Evolutionary conservation across 2,888 invertebrate genomes (phyloP).

Genomic region (Tribolium freemani): DNA sequence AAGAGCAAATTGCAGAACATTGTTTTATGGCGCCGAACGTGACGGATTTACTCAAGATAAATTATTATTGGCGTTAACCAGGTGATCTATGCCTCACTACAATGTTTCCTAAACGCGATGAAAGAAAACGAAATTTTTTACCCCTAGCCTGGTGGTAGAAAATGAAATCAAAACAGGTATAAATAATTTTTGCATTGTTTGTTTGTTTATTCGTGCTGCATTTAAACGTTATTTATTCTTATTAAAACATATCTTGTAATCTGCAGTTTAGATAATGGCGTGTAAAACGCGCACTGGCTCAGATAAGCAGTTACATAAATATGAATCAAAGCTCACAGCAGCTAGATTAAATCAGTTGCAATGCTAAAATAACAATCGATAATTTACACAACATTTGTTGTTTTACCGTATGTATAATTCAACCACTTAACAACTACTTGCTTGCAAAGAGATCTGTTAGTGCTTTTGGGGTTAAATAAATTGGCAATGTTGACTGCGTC

Average conservation of each 20-base stretch:
- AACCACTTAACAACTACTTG: background rate
- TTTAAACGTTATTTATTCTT: no score
- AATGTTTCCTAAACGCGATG: no score
- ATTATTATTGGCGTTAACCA: background rate
- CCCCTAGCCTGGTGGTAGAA: no score
- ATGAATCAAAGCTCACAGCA: background rate
- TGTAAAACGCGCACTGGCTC: background rate
- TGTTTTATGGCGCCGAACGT: constrained; percentile 10
- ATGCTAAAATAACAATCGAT: background rate
- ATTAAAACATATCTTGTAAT: no score
- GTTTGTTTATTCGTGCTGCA: no score
- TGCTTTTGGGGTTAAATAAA: background rate
- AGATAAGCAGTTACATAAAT: background rate
- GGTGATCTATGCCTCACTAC: no score
- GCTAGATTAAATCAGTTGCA: background rate
- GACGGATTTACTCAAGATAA: background rate
- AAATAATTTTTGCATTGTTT: no score
- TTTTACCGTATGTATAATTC: background rate
- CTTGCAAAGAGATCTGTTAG: background rate
- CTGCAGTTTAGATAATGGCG: no score
- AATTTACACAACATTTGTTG: constrained; percentile 2
- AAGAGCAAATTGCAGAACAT: constrained; percentile 12
- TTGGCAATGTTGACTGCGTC: background rate
- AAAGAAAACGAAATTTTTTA: no score
- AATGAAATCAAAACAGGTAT: no score